These are phyloP conservation scores for Metallyticus violacea DNA, from an alignment of 2,888 invertebrate genomes.

Conservation along the genomic window DNA sequence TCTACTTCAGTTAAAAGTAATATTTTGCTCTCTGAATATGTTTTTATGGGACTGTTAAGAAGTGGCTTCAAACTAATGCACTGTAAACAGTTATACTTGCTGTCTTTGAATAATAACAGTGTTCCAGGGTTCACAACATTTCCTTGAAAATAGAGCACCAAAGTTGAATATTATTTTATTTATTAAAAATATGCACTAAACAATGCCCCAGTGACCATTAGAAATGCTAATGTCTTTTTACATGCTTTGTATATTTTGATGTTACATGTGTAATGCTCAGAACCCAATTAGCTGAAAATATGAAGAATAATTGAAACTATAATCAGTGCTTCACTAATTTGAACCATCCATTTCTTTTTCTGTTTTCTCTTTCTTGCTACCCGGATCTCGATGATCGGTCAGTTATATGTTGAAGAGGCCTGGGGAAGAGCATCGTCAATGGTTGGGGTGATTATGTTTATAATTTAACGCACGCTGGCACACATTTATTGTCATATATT, in stretches of 20 bases:
- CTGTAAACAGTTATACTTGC: neutral
- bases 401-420: constrained; percentile 24
- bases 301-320: neutral
- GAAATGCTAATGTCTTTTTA: neutral
- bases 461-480: neutral
- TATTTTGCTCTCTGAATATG: too few species aligned
- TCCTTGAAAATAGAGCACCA: neutral
- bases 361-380: constrained; percentile 27
- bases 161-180: neutral
- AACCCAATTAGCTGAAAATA: neutral
- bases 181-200: neutral
- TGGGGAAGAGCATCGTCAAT: constrained; percentile 26
- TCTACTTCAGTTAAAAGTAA: too few species aligned
- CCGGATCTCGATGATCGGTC: constrained; percentile 16
- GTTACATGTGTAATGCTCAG: neutral
- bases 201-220: neutral
- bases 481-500: neutral
- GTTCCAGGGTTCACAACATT: too few species aligned
- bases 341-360: constrained; percentile 18
- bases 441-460: constrained; percentile 32
- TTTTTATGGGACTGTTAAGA: too few species aligned
- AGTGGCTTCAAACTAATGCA: neutral
- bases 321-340: neutral
- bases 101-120: neutral
- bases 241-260: neutral